Evolutionary conservation across 2,888 invertebrate genomes (phyloP).

Genomic region (Drosophila borborema): DNA sequence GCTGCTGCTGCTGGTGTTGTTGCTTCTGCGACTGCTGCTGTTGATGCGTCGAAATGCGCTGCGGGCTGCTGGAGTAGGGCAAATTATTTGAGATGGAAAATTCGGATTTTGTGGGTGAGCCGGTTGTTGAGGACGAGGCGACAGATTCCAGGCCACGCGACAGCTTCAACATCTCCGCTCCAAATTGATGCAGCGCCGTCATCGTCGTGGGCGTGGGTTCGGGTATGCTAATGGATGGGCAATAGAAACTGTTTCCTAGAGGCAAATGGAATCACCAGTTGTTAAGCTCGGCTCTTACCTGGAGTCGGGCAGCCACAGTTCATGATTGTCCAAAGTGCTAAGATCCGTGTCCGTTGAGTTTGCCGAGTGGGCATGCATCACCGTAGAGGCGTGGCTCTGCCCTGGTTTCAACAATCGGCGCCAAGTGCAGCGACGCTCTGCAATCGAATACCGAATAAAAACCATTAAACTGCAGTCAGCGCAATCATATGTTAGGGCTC

Average conservation of each 20-base stretch:
- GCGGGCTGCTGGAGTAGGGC: constrained; percentile 72
- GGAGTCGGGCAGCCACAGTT: constrained; percentile 91
- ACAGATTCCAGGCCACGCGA: constrained; percentile 93
- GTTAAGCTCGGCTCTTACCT: constrained; percentile 84
- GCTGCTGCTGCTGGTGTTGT: constrained; percentile 52
- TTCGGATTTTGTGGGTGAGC: constrained; percentile 83
- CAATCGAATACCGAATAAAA: constrained; percentile 14
- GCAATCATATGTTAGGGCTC: constrained; percentile 15
- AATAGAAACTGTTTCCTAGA: not conserved
- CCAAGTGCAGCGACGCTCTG: constrained; percentile 93
- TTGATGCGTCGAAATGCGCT: constrained; percentile 60
- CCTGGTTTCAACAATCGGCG: constrained; percentile 88
- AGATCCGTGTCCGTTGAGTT: constrained; percentile 94
- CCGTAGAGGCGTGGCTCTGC: constrained; percentile 85
- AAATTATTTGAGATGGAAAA: constrained; percentile 78
- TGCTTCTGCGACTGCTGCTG: constrained; percentile 55
- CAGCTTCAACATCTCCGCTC: constrained; percentile 93
- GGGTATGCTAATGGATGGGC: constrained; percentile 85
- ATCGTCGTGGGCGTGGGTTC: constrained; percentile 93
- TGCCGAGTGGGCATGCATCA: constrained; percentile 89
- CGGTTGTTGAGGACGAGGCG: constrained; percentile 83
- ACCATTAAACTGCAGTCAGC: constrained; percentile 35
- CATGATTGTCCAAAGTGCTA: constrained; percentile 93
- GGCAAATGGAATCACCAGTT: not conserved
- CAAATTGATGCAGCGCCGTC: constrained; percentile 94